These are phyloP conservation scores for Anthoptus insignis DNA, from an alignment of 2,888 invertebrate genomes.

Conservation along the genomic window DNA sequence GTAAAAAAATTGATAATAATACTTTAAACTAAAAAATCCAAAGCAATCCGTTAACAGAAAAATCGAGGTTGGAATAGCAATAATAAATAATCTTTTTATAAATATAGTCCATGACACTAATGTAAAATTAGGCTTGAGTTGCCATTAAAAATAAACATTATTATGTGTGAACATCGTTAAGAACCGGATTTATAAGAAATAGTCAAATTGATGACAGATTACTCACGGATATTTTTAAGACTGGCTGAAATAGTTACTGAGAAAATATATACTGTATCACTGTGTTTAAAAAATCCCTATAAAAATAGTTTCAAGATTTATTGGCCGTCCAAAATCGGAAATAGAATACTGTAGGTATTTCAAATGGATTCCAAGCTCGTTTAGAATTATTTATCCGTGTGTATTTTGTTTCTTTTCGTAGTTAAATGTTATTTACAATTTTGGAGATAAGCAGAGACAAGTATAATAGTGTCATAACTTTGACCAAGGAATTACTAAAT, in stretches of 20 bases:
- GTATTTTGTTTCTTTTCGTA: slow-evolving; percentile 30
- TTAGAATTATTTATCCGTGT: slow-evolving; percentile 30
- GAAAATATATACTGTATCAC: slow-evolving; percentile 59
- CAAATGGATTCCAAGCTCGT: slow-evolving; percentile 33
- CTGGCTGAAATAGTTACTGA: slow-evolving; percentile 50
- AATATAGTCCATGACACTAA: slow-evolving; percentile 40
- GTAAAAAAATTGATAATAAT: too few relatives aligned
- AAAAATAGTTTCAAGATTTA: slow-evolving; percentile 49
- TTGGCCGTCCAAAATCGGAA: slow-evolving; percentile 31
- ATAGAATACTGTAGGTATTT: slow-evolving; percentile 40
- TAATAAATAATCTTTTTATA: slow-evolving; percentile 11
- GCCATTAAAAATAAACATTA: slow-evolving; percentile 74
- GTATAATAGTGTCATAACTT: slow-evolving; percentile 8
- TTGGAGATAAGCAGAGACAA: slow-evolving; percentile 16
- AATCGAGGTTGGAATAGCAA: slow-evolving; percentile 4
- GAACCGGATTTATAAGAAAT: slow-evolving; percentile 73
- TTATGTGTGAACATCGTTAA: slow-evolving; percentile 74
- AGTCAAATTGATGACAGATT: slow-evolving; percentile 72
- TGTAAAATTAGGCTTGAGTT: slow-evolving; percentile 63
- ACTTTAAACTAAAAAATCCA: neutral
- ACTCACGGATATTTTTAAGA: slow-evolving; percentile 54
- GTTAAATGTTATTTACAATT: slow-evolving; percentile 23
- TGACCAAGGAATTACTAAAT: neutral
- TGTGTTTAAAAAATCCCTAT: slow-evolving; percentile 51
- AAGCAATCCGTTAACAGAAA: slow-evolving; percentile 15